Evolutionary conservation across 2,797 vertebrate genomes (phyloP).

Genomic region (Parotocinclus haroldoi): DNA sequence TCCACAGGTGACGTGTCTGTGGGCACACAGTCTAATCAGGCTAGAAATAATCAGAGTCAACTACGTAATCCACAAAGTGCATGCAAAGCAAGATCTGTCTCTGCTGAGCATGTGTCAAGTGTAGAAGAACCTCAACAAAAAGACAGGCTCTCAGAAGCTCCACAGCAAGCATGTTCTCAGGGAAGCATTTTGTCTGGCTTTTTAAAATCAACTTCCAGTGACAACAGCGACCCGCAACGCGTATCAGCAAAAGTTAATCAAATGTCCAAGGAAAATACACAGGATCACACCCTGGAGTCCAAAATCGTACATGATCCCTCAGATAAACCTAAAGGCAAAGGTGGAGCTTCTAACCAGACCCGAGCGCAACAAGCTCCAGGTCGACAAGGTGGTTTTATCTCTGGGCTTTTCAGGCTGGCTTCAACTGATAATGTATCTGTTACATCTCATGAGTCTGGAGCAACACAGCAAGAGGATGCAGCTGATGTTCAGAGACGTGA

Average conservation of each 20-base stretch:
- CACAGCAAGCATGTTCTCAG: constrained; percentile 51
- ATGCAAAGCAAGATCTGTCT: constrained; percentile 20
- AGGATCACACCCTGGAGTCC: constrained; percentile 38
- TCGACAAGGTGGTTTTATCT: constrained; percentile 61
- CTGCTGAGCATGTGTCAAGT: not conserved
- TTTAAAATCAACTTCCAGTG: constrained; percentile 60
- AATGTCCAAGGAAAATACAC: constrained; percentile 34
- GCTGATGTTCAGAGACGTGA: constrained; percentile 48
- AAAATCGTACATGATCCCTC: constrained; percentile 43
- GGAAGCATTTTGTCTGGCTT: constrained; percentile 62
- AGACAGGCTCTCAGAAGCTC: not conserved
- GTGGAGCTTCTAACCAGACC: constrained; percentile 55
- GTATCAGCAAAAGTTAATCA: constrained; percentile 19
- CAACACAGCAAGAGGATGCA: constrained; percentile 46
- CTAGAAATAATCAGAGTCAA: constrained; percentile 39
- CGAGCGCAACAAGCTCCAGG: constrained; percentile 53
- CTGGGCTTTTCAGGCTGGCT: constrained; percentile 74
- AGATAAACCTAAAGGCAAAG: constrained; percentile 49
- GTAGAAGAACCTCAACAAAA: not conserved
- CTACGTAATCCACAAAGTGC: constrained; percentile 51
- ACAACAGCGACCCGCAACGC: constrained; percentile 53
- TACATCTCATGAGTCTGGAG: constrained; percentile 39
- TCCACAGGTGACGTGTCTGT: constrained; percentile 59
- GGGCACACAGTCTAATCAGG: constrained; percentile 48
- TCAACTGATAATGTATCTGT: constrained; percentile 69